Conservation (phyloP, 2,113 vertebrate species). For the Limanda limanda region DNA sequence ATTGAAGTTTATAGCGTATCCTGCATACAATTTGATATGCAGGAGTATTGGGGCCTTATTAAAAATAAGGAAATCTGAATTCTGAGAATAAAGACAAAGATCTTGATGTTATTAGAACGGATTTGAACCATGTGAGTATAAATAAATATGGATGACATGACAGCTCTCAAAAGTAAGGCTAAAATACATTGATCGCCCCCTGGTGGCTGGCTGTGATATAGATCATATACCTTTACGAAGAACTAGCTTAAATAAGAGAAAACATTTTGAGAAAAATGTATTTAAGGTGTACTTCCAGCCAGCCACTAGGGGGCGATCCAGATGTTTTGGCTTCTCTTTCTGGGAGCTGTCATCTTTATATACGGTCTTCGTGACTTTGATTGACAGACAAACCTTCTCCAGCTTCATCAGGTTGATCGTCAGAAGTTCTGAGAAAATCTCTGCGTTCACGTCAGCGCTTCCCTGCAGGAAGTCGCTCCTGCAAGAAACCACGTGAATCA, state of each 20-base stretch:
- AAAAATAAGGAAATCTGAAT: too few relatives aligned
- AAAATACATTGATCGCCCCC: background rate
- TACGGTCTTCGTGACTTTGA: background rate
- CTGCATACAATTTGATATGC: too few relatives aligned
- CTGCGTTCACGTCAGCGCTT: conserved; percentile 71
- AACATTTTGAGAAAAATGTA: too few relatives aligned
- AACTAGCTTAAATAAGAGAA: too few relatives aligned
- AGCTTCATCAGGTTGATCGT: conserved; percentile 90
- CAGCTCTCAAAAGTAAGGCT: too few relatives aligned
- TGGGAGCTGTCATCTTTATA: background rate
- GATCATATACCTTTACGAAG: background rate
- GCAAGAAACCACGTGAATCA: background rate
- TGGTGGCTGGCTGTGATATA: background rate
- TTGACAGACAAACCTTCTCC: conserved; percentile 87
- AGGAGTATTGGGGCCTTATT: too few relatives aligned
- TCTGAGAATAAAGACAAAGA: too few relatives aligned
- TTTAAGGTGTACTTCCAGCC: too few relatives aligned
- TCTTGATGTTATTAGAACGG: too few relatives aligned
- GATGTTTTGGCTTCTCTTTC: background rate
- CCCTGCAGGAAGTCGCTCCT: background rate
- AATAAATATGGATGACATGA: too few relatives aligned
- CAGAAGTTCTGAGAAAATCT: conserved; percentile 88
- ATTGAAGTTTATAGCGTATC: too few relatives aligned
- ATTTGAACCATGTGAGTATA: too few relatives aligned
- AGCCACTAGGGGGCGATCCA: background rate